Evolutionary conservation across 64 coral and sea anemone genomes (phyloP).

Genomic region (Stylophora pistillata): DNA sequence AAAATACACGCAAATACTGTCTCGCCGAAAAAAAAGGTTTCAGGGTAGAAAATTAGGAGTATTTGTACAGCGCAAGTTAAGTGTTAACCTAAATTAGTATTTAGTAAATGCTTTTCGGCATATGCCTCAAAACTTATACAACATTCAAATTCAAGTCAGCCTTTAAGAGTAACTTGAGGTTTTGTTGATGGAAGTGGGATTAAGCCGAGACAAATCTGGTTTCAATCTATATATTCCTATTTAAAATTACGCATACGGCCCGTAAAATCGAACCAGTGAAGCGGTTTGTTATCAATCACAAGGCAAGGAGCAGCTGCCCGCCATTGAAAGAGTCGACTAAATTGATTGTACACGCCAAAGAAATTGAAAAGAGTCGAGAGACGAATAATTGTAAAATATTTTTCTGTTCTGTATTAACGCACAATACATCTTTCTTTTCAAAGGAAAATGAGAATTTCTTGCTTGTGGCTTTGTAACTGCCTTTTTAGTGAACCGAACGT

Average conservation of each 20-base stretch:
- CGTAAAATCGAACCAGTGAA: no score
- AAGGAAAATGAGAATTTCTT: conserved; percentile 2
- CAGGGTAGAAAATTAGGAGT: not conserved
- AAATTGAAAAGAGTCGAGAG: not conserved
- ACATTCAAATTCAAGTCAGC: not conserved
- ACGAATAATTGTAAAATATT: not conserved
- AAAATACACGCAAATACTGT: not conserved
- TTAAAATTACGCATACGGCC: no score
- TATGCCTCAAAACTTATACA: not conserved
- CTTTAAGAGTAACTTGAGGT: not conserved
- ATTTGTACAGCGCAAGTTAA: conserved; percentile 4
- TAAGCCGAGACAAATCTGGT: no score
- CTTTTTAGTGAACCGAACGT: not conserved
- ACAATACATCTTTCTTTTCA: not conserved
- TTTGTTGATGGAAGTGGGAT: not conserved
- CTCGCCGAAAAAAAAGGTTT: not conserved
- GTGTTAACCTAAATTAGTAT: conserved; percentile 7
- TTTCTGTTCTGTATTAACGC: not conserved
- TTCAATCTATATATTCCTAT: no score
- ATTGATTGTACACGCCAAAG: not conserved
- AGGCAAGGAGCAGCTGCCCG: not conserved
- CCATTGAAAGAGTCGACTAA: not conserved
- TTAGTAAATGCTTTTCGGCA: not conserved
- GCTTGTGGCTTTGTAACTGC: not conserved
- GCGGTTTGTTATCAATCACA: no score